phyloP scores from a whole-genome alignment of 2,797 vertebrate species.

The Pristis pectinata region DNA sequence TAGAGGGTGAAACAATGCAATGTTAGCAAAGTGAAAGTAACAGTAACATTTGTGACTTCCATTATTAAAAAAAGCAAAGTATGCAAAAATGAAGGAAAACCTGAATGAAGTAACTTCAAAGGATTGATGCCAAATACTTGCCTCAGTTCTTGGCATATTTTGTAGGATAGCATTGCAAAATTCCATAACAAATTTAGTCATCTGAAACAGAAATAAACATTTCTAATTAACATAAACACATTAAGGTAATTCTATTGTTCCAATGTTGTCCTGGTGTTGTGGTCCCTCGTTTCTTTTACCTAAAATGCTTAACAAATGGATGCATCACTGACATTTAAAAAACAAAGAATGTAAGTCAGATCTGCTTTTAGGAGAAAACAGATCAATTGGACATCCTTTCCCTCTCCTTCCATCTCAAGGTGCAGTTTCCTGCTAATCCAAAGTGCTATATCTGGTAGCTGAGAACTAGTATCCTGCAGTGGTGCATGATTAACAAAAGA shows the following conservation, averaged over 20 bases:
- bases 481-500: neutral
- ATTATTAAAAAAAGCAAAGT: neutral
- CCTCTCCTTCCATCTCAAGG: neutral
- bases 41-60: neutral
- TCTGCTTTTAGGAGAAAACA: neutral
- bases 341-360: neutral
- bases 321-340: neutral
- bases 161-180: conserved; percentile 57
- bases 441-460: neutral
- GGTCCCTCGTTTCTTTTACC: neutral
- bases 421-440: neutral
- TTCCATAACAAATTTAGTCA: conserved; percentile 51
- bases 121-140: conserved; percentile 40
- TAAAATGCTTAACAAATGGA: neutral
- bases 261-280: neutral
- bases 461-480: neutral
- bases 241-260: neutral
- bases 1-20: conserved; percentile 39
- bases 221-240: neutral
- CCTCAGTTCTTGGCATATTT: conserved; percentile 49
- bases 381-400: neutral
- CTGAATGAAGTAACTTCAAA: neutral
- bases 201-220: conserved; percentile 45
- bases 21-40: neutral
- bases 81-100: neutral